A percentile compares a stretch with the other conserved stretches of the same genome.
These are phyloP conservation scores for Discoglossus pictus DNA, from an alignment of 2,797 vertebrate genomes.

Conservation along the genomic window DNA sequence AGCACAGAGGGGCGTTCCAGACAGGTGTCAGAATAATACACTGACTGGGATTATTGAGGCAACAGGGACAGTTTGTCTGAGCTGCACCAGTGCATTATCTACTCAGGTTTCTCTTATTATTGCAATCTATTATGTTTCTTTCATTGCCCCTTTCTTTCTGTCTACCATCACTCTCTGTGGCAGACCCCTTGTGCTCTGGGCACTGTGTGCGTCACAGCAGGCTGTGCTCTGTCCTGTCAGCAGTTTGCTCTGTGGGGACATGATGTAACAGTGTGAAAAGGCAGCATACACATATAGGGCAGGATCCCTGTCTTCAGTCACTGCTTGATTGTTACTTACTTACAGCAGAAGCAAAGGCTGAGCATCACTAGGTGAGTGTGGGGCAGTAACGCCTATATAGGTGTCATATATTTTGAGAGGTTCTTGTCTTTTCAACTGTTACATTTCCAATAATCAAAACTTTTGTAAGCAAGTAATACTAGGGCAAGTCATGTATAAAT, in stretches of 20 bases:
- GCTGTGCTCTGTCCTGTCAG: constrained; percentile 14
- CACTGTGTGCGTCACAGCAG: not conserved
- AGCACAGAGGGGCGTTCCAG: constrained; percentile 28
- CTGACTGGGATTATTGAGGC: constrained; percentile 4
- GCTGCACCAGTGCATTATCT: not conserved
- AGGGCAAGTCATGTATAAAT: too few relatives aligned
- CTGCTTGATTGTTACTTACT: constrained; percentile 17
- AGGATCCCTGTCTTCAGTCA: constrained; percentile 13
- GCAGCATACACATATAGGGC: constrained; percentile 51
- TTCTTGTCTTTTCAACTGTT: too few relatives aligned
- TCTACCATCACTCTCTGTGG: not conserved
- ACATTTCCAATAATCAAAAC: too few relatives aligned
- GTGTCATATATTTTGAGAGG: too few relatives aligned
- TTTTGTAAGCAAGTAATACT: too few relatives aligned
- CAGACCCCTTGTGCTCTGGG: not conserved
- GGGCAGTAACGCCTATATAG: too few relatives aligned
- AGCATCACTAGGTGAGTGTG: constrained; percentile 5
- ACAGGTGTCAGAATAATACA: too few relatives aligned
- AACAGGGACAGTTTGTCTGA: not conserved
- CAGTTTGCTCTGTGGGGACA: constrained; percentile 54
- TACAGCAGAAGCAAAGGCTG: not conserved
- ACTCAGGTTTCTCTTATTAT: constrained; percentile 17
- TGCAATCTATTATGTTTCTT: not conserved
- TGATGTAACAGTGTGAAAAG: constrained; percentile 77
- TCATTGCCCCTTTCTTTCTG: not conserved